Percentiles rank a stretch among this genome's conserved stretches.
These are phyloP conservation scores for Bedellia somnulentella DNA, from an alignment of 2,888 invertebrate species.

Conservation along the genomic window DNA sequence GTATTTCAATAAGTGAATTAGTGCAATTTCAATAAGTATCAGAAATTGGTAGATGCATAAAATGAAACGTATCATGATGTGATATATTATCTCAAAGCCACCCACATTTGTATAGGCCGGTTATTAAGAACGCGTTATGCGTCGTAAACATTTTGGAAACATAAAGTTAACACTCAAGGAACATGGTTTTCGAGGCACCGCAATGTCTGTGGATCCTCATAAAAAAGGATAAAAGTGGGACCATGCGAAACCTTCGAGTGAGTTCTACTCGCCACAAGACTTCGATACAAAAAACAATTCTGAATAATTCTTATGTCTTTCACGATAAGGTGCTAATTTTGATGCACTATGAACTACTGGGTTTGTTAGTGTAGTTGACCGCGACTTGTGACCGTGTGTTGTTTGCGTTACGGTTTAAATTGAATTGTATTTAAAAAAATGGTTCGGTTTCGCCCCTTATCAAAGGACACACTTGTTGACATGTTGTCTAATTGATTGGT, in stretches of 20 bases:
- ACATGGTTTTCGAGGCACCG: conserved; percentile 56
- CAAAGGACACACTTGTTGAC: conserved; percentile 59
- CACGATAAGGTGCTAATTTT: conserved; percentile 17
- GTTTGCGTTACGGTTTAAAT: conserved; percentile 39
- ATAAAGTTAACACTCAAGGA: conserved; percentile 61
- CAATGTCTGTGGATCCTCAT: conserved; percentile 45
- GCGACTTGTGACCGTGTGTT: conserved; percentile 29
- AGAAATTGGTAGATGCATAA: neutral
- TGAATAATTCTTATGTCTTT: conserved; percentile 10
- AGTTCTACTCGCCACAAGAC: conserved; percentile 23
- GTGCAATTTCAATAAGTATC: too few relatives aligned
- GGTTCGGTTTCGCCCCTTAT: conserved; percentile 34
- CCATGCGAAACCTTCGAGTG: conserved; percentile 38
- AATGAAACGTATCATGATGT: conserved; percentile 34
- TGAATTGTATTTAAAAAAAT: conserved; percentile 18
- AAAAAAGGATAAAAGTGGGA: conserved; percentile 53
- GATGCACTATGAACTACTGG: conserved; percentile 11
- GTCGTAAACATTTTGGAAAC: conserved; percentile 60
- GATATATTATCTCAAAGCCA: conserved; percentile 47
- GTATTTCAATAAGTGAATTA: too few relatives aligned
- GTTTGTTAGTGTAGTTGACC: conserved; percentile 17
- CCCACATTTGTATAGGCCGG: conserved; percentile 55
- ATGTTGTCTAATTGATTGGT: conserved; percentile 61
- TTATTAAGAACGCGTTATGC: conserved; percentile 55
- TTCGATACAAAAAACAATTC: conserved; percentile 8